Base-by-base conservation (phyloP, 2,113 vertebrate genomes). In the Arizona elegans region DNA sequence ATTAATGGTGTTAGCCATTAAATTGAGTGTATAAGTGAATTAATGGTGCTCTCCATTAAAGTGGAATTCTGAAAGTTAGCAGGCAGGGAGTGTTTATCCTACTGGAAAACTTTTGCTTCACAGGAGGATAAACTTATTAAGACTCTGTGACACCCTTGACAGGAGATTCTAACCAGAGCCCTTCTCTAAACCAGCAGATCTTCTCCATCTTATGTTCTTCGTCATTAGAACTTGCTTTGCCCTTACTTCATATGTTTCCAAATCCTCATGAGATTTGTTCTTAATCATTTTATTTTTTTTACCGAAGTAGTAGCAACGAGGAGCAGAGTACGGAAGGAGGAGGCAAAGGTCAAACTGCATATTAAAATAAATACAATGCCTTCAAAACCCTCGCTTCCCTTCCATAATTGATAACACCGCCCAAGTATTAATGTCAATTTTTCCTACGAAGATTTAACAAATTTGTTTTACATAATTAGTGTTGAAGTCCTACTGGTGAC, bases 11-110 rank as follows among this genome's bases (percentile, higher is more conserved):
- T 88, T 93, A 93, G 95, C 59, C 92, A 5, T 95, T 24, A 70
- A 95, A 95, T 70, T 53, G 26, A 38, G 38, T 92, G 90, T 54
- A 94, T 94, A 93, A 93, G 52, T 91, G 95, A 96, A 95, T 0
- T 33, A 96, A 86, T 81, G 1, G 26, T 58, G 95, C 88, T 92
- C 93, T 95, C 52, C 92, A 5, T 95, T 24, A 56, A 95, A 95
- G 70, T 19, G 0, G 29, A 92, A 92, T 94, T 93, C 65, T 94
- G 62, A 91, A 96, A 93, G 65, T 53, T 86, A 91, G 8, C 53
- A 47, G 70, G 55, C n/a, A 59, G 38, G 81, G 92, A 86, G 17
- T 94, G 59, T 85, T 95, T 93, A 88, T 92, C 90, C 26, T 91
- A 33, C 50, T 59, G 38, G 87, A 94, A 95, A 93, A 43, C 9